Evolutionary conservation across 2,888 invertebrate species (phyloP).

Genomic region (Asteroscopus sphinx): DNA sequence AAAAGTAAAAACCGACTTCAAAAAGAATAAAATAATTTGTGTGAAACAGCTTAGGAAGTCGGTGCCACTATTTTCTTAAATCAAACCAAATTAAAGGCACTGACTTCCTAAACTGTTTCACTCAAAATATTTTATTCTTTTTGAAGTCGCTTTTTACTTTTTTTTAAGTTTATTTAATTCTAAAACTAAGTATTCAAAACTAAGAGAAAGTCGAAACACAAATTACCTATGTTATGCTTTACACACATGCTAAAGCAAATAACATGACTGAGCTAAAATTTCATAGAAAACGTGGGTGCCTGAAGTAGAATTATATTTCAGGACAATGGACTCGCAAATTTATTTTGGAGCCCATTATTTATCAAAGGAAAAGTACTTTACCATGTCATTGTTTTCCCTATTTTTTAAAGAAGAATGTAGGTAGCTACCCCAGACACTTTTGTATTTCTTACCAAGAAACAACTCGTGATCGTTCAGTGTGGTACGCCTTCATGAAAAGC

Average conservation of each 20-base stretch:
- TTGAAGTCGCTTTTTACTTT: too few relatives aligned
- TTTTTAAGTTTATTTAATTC: too few relatives aligned
- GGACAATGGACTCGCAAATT: slow-evolving; percentile 33
- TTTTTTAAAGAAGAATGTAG: slow-evolving; percentile 16
- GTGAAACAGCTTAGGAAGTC: too few relatives aligned
- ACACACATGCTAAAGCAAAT: slow-evolving; percentile 32
- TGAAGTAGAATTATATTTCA: slow-evolving; percentile 27
- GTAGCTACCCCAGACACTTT: not conserved
- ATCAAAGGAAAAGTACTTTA: slow-evolving; percentile 36
- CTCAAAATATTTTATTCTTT: too few relatives aligned
- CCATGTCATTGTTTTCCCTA: slow-evolving; percentile 42
- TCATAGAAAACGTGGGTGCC: slow-evolving; percentile 8
- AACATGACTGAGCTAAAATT: slow-evolving; percentile 24
- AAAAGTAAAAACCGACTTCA: too few relatives aligned
- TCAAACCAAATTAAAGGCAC: too few relatives aligned
- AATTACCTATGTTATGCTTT: slow-evolving; percentile 11
- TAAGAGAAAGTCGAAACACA: too few relatives aligned
- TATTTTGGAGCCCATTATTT: slow-evolving; percentile 40
- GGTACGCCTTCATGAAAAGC: not conserved
- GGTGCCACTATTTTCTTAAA: too few relatives aligned
- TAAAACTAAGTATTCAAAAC: too few relatives aligned
- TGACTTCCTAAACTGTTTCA: too few relatives aligned
- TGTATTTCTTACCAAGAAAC: slow-evolving; percentile 8
- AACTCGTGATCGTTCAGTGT: not conserved
- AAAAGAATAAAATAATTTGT: too few relatives aligned